Conservation (phyloP, 2,888 invertebrate genomes). For the Operophtera brumata region DNA sequence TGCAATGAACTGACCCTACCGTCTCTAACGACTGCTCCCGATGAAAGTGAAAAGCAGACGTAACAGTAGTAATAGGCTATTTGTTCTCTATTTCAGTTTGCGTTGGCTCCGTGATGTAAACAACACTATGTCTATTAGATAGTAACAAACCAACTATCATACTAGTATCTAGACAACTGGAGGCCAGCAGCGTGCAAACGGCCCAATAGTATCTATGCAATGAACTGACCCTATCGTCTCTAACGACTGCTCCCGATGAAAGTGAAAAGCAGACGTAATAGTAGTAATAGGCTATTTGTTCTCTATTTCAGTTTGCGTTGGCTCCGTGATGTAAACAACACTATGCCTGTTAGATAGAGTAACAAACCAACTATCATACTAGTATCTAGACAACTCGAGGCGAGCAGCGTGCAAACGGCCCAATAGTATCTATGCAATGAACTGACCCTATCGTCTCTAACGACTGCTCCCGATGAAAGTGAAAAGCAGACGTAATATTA, state of each 20-base stretch:
- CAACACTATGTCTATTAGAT: no score
- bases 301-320: conserved; percentile 33
- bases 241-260: conserved; percentile 58
- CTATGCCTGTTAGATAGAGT: neutral
- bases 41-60: conserved; percentile 69
- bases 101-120: neutral
- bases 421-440: conserved; percentile 50
- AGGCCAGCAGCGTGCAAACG: conserved; percentile 17
- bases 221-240: conserved; percentile 46
- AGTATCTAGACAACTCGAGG: conserved; percentile 1
- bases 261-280: conserved; percentile 66
- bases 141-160: neutral
- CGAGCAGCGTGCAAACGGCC: conserved; percentile 21
- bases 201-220: conserved; percentile 47
- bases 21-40: conserved; percentile 46
- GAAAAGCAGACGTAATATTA: conserved; percentile 59
- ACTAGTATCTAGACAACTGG: neutral
- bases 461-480: conserved; percentile 64
- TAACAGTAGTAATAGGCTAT: conserved; percentile 39
- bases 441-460: conserved; percentile 44
- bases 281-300: conserved; percentile 37
- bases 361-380: neutral
- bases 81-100: conserved; percentile 42
- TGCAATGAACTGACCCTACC: conserved; percentile 52
- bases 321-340: neutral